These are phyloP conservation scores for Talpa occidentalis DNA, from an alignment of 2,113 vertebrate genomes.

Conservation along the genomic window DNA sequence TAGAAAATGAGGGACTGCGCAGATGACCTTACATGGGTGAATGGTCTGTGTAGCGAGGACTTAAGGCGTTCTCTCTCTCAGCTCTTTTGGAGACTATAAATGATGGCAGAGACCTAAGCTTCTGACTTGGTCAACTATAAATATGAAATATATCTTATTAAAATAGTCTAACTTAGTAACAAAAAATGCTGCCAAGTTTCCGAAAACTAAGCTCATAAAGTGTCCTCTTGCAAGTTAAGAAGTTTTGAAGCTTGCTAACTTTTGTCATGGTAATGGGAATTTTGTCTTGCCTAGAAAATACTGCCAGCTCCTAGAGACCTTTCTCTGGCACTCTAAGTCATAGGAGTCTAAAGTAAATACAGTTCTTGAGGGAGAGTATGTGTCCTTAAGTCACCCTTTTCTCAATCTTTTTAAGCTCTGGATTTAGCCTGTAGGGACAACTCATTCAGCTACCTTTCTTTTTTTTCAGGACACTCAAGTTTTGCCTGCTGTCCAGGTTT, in stretches of 20 bases:
- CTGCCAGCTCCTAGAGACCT: background rate
- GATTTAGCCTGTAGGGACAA: background rate
- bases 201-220: background rate
- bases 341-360: conserved; percentile 27
- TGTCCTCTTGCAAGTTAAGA: background rate
- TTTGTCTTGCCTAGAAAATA: conserved; percentile 18
- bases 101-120: conserved; percentile 12
- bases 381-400: background rate
- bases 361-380: background rate
- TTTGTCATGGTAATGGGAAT: conserved; percentile 31
- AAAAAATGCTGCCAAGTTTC: conserved; percentile 26
- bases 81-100: background rate
- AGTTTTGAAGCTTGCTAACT: conserved; percentile 2
- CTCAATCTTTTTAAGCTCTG: background rate
- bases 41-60: background rate
- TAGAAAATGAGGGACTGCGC: conserved; percentile 2
- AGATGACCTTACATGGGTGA: background rate
- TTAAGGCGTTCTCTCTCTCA: background rate
- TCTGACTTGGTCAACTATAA: conserved; percentile 8
- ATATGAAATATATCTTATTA: conserved; percentile 47
- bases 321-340: conserved; percentile 14
- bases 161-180: conserved; percentile 44
- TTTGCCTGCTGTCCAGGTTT: background rate
- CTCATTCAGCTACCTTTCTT: background rate
- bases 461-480: conserved; percentile 11